A percentile compares a stretch with the other conserved stretches of the same genome.
Conservation (phyloP, 2,888 invertebrate species). For the Brachycybe producta region DNA sequence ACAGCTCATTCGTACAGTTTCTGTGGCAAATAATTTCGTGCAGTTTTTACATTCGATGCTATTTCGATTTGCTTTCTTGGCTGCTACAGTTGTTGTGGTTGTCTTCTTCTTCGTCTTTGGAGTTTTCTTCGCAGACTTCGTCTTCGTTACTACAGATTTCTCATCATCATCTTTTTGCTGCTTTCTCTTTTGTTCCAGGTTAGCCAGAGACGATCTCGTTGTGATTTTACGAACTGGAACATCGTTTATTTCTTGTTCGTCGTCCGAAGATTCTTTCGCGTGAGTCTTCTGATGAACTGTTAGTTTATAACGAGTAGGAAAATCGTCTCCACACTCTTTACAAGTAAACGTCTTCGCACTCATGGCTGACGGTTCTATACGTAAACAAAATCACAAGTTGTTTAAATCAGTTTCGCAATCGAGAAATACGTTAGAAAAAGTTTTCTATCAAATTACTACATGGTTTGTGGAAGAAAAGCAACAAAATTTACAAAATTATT, state of each 20-base stretch:
- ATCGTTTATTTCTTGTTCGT: background rate
- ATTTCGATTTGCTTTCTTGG: conserved; percentile 9
- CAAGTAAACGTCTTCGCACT: background rate
- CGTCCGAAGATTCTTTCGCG: background rate
- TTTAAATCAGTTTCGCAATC: no score
- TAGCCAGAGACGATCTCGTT: background rate
- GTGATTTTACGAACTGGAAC: no score
- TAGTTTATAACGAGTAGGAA: background rate
- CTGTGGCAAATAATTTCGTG: background rate
- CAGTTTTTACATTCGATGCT: conserved; percentile 1
- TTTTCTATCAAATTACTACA: no score
- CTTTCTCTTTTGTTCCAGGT: background rate
- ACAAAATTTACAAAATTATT: no score
- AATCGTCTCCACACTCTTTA: background rate
- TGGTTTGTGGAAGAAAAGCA: no score
- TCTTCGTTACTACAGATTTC: no score
- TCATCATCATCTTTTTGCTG: background rate
- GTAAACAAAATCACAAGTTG: no score
- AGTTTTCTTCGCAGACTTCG: no score
- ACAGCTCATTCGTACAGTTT: background rate
- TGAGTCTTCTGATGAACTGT: background rate
- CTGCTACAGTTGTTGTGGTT: no score
- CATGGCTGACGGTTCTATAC: no score
- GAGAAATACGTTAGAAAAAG: no score
- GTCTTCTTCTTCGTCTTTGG: no score